phyloP scores from a whole-genome alignment of 2,113 vertebrate species.

The Mesocricetus auratus region DNA sequence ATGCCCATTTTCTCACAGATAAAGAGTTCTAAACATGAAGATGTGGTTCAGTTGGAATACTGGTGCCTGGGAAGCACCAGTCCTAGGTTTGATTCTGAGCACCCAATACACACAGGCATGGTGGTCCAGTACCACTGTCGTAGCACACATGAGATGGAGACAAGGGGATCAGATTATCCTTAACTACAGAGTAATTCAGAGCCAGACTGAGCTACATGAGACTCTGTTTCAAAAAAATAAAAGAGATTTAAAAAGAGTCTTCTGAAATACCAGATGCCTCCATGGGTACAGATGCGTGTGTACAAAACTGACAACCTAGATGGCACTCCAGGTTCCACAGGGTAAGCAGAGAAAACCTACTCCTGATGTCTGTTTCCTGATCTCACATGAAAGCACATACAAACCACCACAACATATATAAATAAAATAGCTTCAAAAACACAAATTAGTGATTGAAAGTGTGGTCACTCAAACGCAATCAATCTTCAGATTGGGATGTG shows the following conservation, averaged over 20 bases:
- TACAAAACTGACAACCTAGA: background rate
- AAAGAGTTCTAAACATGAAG: background rate
- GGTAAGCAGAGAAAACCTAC: background rate
- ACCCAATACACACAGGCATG: background rate
- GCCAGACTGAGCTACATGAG: background rate
- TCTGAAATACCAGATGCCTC: background rate
- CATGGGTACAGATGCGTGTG: background rate
- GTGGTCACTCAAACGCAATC: background rate
- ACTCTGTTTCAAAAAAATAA: background rate
- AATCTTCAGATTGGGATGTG: background rate
- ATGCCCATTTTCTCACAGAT: background rate
- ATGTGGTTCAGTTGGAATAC: background rate
- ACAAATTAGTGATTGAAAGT: background rate
- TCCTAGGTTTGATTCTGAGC: too few species aligned
- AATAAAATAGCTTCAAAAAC: background rate
- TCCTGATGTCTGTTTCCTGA: background rate
- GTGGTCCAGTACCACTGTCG: background rate
- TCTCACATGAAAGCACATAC: background rate
- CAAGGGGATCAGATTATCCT: background rate
- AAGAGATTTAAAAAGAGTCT: background rate
- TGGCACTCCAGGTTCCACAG: background rate
- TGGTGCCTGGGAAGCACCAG: background rate
- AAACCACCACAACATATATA: background rate
- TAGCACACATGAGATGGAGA: background rate
- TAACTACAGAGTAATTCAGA: background rate